Evolutionary conservation across 1,140 invertebrate species (phyloP), one percentile per base, ranked within the genome.

Genomic region (Meloidogyne chitwoodi): DNA sequence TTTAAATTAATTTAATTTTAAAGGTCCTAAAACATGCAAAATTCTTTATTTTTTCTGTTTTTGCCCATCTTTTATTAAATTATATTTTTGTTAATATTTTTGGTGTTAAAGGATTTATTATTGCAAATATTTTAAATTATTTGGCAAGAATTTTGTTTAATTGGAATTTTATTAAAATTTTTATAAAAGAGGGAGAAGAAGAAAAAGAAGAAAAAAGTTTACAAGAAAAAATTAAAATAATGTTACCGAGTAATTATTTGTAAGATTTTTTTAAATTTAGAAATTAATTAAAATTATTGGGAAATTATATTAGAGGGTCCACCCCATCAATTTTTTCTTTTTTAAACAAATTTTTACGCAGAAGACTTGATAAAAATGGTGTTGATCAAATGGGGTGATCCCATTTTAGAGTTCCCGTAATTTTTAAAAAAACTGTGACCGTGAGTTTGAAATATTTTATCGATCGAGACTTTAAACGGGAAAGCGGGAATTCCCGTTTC

Each of bases 71-170:
- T 19, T 26, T 70, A 2, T 44, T 79, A 10, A 77, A 80, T 62
- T 56, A 74, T 14, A 44, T 76, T 26, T 48, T 82, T 4, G 75
- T 31, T 26, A 31, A 41, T 31, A 34, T 48, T 61, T 34, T 81
- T 34, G 81, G 81, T 16, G 82, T 80, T 34, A 67, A 56, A 10
- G 81, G 81, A 16, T 82, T 82, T 71, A 76, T 82, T 12, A 24
- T 82, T 12, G 78, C 81, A 24, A 82, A 82, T 56, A 56, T 72
- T 68, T 27, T 68, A 6, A 80, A 80, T 38, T 71, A 64, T 22
- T 27, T 83, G 16, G n/a, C 69, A 3, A 48, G 80, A 44, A 78
- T 83, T n/a, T 29, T 19, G 11, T 81, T 80, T 63, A 81, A 83
- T 66, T 81, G 80, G 80, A 22, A 27, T 2, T 79, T 77, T 44